A percentile compares a stretch with the other conserved stretches of the same genome.
These are phyloP conservation scores for Formica exsecta DNA, from an alignment of 1,140 invertebrate species.

Conservation along the genomic window DNA sequence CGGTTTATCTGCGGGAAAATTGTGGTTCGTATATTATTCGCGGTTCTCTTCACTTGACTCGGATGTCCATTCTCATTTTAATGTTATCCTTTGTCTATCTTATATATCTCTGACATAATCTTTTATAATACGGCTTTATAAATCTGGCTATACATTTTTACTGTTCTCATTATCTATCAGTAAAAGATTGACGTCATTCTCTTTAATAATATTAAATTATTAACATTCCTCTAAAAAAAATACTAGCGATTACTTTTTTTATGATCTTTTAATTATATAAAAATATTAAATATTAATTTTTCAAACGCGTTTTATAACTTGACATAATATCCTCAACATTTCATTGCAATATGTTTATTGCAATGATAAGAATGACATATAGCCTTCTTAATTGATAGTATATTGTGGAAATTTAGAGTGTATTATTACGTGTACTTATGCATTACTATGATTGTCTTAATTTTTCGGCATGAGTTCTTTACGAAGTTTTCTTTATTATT, in stretches of 20 bases:
- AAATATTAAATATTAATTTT: slow-evolving; percentile 8
- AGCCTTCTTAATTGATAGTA: not conserved
- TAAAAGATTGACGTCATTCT: not conserved
- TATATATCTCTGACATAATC: slow-evolving; percentile 19
- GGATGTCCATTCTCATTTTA: slow-evolving; percentile 43
- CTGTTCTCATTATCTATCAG: not conserved
- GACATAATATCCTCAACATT: not conserved
- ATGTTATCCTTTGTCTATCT: slow-evolving; percentile 22
- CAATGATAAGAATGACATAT: not conserved
- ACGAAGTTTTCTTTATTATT: too few relatives aligned
- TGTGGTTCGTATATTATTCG: slow-evolving; percentile 43
- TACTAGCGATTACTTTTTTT: not conserved
- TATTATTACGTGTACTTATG: too few relatives aligned
- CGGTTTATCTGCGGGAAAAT: slow-evolving; percentile 38
- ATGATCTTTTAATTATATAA: not conserved
- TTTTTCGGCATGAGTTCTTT: too few relatives aligned
- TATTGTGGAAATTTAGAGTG: not conserved
- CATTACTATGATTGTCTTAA: too few relatives aligned
- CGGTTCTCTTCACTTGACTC: slow-evolving; percentile 12
- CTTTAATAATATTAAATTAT: not conserved
- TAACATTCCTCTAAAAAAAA: not conserved
- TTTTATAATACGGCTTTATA: not conserved
- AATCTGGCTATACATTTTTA: not conserved
- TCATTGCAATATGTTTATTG: not conserved
- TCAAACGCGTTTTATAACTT: not conserved